Conservation (phyloP, 2,113 vertebrate genomes). For the Himantopus leucocephalus region DNA sequence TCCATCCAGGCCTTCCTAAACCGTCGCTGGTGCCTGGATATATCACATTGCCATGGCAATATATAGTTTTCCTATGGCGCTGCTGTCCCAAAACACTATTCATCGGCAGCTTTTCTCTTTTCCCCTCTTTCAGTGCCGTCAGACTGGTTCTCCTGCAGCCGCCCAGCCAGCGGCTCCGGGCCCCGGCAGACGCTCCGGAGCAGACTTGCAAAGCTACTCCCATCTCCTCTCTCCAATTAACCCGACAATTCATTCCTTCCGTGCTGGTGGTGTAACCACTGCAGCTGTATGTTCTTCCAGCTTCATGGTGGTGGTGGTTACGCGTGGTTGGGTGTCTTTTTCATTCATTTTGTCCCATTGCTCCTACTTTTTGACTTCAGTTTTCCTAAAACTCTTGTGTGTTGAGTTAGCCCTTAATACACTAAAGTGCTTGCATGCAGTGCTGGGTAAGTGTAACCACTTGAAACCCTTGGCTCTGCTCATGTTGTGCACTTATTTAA, state of each 20-base stretch:
- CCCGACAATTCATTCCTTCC: background rate
- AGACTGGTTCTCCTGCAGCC: background rate
- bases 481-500: background rate
- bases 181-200: background rate
- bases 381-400: background rate
- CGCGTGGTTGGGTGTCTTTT: accelerated
- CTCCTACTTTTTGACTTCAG: background rate
- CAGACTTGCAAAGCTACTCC: background rate
- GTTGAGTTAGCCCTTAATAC: background rate
- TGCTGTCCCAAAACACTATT: background rate
- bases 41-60: accelerated
- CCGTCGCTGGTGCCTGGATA: background rate
- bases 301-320: background rate
- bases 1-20: background rate
- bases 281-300: background rate
- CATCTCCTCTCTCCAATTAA: background rate
- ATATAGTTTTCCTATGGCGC: background rate
- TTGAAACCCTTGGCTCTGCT: background rate
- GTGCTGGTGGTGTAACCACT: background rate
- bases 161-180: background rate
- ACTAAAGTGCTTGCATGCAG: background rate
- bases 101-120: background rate
- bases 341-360: background rate
- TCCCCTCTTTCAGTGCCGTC: background rate
- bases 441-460: background rate